A percentile compares a stretch with the other conserved stretches of the same genome.
Evolutionary conservation across 2,113 vertebrate species (phyloP).

Genomic region (Poicephalus meyeri): DNA sequence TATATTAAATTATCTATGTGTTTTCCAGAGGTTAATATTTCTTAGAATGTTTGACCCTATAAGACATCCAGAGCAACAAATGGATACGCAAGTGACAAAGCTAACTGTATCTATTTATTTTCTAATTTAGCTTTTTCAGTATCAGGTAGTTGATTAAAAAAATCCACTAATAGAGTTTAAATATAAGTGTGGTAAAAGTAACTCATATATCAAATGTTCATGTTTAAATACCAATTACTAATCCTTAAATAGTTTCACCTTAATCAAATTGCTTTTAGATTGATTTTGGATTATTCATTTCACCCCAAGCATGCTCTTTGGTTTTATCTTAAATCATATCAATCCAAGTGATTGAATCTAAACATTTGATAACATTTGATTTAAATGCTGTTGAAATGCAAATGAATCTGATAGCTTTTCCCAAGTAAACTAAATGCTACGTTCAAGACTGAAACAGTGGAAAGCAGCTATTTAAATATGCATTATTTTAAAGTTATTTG

Average conservation of each 20-base stretch:
- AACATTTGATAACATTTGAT: not conserved
- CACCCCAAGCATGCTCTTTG: not conserved
- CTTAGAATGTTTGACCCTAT: not conserved
- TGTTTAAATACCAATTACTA: not conserved
- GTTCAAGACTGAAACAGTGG: not conserved
- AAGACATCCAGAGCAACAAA: not conserved
- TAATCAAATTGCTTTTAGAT: slow-evolving; percentile 16
- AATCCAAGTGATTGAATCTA: not conserved
- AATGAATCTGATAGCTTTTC: not conserved
- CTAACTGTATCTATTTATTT: not conserved
- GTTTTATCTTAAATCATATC: not conserved
- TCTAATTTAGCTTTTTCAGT: not conserved
- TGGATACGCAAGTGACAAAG: not conserved
- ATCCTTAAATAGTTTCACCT: not conserved
- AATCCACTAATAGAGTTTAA: not conserved
- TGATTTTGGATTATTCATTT: not conserved
- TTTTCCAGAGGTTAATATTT: not conserved
- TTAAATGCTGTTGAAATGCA: not conserved
- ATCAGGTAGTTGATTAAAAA: not conserved
- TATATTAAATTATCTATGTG: not conserved
- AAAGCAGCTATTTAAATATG: not conserved
- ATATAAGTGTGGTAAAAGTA: not conserved
- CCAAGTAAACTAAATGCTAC: not conserved
- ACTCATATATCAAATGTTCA: not conserved
- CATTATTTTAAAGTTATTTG: not conserved